phyloP scores from a whole-genome alignment of 1,140 invertebrate species.

The Drosophila navojoa region DNA sequence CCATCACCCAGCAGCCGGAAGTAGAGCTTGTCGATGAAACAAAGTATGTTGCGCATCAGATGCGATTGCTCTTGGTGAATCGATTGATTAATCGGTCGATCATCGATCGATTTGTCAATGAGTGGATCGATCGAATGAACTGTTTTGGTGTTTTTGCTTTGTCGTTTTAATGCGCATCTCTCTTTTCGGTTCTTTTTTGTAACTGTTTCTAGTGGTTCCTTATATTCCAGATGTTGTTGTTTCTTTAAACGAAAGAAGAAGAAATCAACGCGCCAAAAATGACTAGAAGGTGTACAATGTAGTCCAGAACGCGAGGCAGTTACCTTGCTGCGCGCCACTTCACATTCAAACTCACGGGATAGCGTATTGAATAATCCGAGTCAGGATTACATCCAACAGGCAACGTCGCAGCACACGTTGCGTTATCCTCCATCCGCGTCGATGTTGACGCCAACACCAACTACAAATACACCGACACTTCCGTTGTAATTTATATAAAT shows the following conservation, averaged over 20 bases:
- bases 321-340: slow-evolving; percentile 87
- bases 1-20: slow-evolving; percentile 95
- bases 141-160: slow-evolving; percentile 77
- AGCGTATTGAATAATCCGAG: slow-evolving; percentile 86
- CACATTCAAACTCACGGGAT: slow-evolving; percentile 88
- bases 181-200: slow-evolving; percentile 58
- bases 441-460: slow-evolving; percentile 84
- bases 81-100: slow-evolving; percentile 15
- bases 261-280: slow-evolving; percentile 87
- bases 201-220: slow-evolving; percentile 80
- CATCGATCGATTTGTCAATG: slow-evolving; percentile 67
- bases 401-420: slow-evolving; percentile 84
- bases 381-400: slow-evolving; percentile 84
- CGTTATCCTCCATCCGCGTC: slow-evolving; percentile 84
- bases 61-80: slow-evolving; percentile 30
- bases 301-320: slow-evolving; percentile 88
- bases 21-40: slow-evolving; percentile 96
- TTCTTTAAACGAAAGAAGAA: slow-evolving; percentile 99
- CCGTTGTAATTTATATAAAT: slow-evolving; percentile 84
- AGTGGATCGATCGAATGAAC: slow-evolving; percentile 40
- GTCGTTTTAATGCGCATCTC: slow-evolving; percentile 78
- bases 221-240: slow-evolving; percentile 94
- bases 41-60: slow-evolving; percentile 88
- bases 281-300: slow-evolving; percentile 84
- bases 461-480: slow-evolving; percentile 84